These are phyloP conservation scores for Drosophila ambigua DNA, from an alignment of 1,140 invertebrate genomes.

Conservation along the genomic window DNA sequence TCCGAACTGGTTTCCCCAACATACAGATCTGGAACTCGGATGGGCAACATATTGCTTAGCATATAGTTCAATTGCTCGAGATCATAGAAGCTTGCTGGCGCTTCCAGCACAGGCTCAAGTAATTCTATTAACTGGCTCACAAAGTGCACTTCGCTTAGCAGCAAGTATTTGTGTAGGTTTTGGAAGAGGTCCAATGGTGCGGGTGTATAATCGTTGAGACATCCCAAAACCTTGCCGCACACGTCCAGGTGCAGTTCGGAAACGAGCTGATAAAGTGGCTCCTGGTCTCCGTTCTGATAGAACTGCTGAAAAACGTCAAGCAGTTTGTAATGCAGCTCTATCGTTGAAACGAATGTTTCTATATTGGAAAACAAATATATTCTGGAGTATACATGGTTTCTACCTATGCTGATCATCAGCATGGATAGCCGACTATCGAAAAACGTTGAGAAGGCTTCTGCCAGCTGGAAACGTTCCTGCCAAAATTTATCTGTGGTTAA, in stretches of 20 bases:
- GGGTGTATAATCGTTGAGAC: background rate
- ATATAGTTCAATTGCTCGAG: constrained; percentile 15
- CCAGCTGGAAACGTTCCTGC: constrained; percentile 26
- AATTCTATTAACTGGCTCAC: constrained; percentile 26
- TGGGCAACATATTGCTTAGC: constrained; percentile 14
- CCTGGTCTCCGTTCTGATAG: constrained; percentile 6
- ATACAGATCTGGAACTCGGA: constrained; percentile 12
- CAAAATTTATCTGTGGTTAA: constrained; percentile 2
- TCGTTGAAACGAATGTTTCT: background rate
- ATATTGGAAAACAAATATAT: constrained; percentile 15
- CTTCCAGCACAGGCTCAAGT: constrained; percentile 36
- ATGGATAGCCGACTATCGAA: constrained; percentile 1
- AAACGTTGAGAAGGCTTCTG: constrained; percentile 14
- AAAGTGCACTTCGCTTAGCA: constrained; percentile 45
- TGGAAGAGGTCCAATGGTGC: constrained; percentile 18
- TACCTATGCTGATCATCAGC: constrained; percentile 32
- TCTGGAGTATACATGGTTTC: background rate
- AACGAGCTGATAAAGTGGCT: constrained; percentile 16
- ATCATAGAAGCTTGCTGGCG: constrained; percentile 13
- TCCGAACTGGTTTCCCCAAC: background rate
- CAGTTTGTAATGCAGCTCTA: background rate
- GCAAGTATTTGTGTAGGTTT: constrained; percentile 46
- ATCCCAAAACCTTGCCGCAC: constrained; percentile 10
- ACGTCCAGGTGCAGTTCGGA: constrained; percentile 9
- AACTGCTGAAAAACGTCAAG: background rate